A percentile compares a stretch with the other conserved stretches of the same genome.
Conservation (phyloP, 2,113 vertebrate genomes). For the Periophthalmus modestus region DNA sequence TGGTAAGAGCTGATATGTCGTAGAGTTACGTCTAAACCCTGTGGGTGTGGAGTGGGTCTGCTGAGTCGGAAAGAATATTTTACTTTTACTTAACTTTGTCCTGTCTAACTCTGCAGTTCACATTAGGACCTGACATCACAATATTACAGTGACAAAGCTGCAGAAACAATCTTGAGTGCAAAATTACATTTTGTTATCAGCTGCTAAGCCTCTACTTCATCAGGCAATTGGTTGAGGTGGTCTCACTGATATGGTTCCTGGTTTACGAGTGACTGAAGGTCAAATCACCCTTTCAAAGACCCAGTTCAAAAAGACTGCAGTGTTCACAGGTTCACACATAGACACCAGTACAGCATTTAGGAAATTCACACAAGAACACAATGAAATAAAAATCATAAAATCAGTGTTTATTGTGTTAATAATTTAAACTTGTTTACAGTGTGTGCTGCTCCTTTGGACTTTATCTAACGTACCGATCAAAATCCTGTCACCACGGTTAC, state of each 20-base stretch:
- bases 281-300: slow-evolving; percentile 8
- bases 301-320: background rate
- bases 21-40: no score
- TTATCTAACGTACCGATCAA: slow-evolving; percentile 39
- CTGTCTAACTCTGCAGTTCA: background rate
- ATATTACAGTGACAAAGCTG: background rate
- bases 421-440: slow-evolving; percentile 68
- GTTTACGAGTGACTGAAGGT: slow-evolving; percentile 29
- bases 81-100: background rate
- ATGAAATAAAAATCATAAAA: slow-evolving; percentile 50
- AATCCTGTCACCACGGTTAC: slow-evolving; percentile 32
- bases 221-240: slow-evolving; percentile 17
- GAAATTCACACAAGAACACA: background rate
- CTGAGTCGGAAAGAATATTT: background rate
- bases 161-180: slow-evolving; percentile 10
- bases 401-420: slow-evolving; percentile 72
- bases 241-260: slow-evolving; percentile 29
- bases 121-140: background rate
- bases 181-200: slow-evolving; percentile 8
- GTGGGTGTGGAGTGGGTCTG: background rate
- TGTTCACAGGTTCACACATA: background rate
- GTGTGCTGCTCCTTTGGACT: slow-evolving; percentile 36
- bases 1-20: background rate
- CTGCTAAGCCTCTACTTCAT: slow-evolving; percentile 1
- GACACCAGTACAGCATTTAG: background rate